Base-by-base conservation (phyloP, 2,113 vertebrate species). In the Argyrosomus japonicus region DNA sequence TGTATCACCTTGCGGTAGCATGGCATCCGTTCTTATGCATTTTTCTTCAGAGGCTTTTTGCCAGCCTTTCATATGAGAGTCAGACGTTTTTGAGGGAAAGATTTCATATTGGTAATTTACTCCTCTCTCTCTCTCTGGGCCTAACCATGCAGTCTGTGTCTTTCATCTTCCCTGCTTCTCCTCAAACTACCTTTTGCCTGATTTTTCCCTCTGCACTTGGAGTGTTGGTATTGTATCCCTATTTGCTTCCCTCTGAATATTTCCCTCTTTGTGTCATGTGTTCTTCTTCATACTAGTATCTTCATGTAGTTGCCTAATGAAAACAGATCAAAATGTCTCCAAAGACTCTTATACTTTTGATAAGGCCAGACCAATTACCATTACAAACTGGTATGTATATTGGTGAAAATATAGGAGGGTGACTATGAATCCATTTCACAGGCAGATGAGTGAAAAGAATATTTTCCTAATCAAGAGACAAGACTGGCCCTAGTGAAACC, bases 161-260 rank as follows among this genome's bases (percentile, higher is more conserved):
- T 92, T 93, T 87, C 79, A 89, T 91, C 71, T 89, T 79, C 63
- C 57, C 45, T 53, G 64, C 29, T 77, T 87, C 68, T 77, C 76
- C 72, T 87, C 60, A 61, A 56, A 54, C 25, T 51, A 69, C 77
- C 62, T 82, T 79, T 82, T 64, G 21, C 68, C 68, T 89, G 80
- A 71, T 7, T 63, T 63, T 60, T 36, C 36, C 25, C 18, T 40
- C 75, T 83, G 11, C 62, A 72, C 71, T 76, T 61, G 58, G 0
- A 57, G 21, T 25, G 21, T 75, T 51, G 3, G 40, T 15, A 54
- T 69, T 70, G 58, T 77, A 57, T 73, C 29, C n/a, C 23, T 79
- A 32, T 85, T 74, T 75, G 43, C 57, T 62, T 83, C 62, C 43
- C 18, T 84, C 43, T 77, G 47, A 87, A 23, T 74, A 61, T 43